Base-by-base conservation (phyloP, 2,113 vertebrate genomes). In the Macrotus californicus region DNA sequence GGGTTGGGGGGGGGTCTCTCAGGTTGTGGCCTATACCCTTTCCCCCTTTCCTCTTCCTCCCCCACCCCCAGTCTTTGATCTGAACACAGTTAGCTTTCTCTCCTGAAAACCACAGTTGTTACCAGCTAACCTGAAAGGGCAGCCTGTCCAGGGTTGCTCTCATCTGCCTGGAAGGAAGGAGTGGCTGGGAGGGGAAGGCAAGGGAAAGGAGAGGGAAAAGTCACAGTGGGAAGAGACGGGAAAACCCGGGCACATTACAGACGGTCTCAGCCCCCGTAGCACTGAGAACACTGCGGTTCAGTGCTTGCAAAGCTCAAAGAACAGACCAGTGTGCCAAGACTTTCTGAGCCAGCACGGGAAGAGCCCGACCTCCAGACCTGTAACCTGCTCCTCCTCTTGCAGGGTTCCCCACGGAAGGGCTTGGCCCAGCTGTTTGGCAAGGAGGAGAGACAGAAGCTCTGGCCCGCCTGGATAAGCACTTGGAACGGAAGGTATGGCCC, bases 381-480 rank as follows among this genome's bases (percentile, higher is more conserved):
- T 83, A 43, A 86, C 76, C 48, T 22, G 12, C 83, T 87, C 41
- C 89, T 97, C 87, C n/a, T 95, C 48, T 66, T 19, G 77, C 70
- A 99, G 99, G 99, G 16, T 99, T 99, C 97, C 99, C 98, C 96
- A 99, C 99, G 0, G 98, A 98, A 85, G 98, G 98, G n/a, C 98
- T 99, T 46, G 97, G 98, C 93, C 97, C 98, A 46, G 98, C 99
- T 73, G 98, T 99, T 85, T 99, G 99, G 99, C 98, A 97, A 52
- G 99, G 99, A 97, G 99, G 99, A 15, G 99, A 99, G 96, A 99
- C 99, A 0, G 99, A 99, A 98, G 99, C 99, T 10, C 95, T 99
- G 98, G 98, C 99, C 41, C 98, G 99, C 69, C 98, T 99, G 89
- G 98, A 99, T 96, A 99, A 99, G 97, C 99, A 99, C 95, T 97